phyloP scores from a whole-genome alignment of 2,113 vertebrate species.

The Dromiciops gliroides region DNA sequence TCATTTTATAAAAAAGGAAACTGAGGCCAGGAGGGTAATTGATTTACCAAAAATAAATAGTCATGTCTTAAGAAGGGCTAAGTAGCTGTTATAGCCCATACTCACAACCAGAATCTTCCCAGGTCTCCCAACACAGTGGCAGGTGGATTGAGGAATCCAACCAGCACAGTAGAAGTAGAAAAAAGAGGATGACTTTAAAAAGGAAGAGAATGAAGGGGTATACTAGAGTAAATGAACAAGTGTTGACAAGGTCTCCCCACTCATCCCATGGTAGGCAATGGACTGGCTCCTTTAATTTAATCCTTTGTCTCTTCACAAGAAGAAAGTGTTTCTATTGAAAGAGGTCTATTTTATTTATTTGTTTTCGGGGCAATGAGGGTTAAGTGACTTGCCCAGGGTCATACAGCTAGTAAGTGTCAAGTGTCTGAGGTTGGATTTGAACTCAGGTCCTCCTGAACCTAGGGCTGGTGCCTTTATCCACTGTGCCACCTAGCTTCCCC shows the following conservation, averaged over 20 bases:
- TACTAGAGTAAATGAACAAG: not conserved
- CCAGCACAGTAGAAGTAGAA: not conserved
- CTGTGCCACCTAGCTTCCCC: no score
- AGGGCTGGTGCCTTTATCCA: no score
- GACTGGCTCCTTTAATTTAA: not conserved
- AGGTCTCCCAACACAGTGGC: not conserved
- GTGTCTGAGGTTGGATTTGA: no score
- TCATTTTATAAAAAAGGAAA: not conserved
- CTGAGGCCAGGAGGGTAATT: not conserved
- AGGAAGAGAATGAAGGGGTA: not conserved
- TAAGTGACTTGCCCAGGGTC: no score
- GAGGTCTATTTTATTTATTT: not conserved
- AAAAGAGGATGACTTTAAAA: not conserved
- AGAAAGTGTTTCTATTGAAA: not conserved
- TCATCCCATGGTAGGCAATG: not conserved
- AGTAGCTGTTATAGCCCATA: not conserved
- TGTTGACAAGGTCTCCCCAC: not conserved
- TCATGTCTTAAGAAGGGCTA: not conserved
- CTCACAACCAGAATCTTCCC: not conserved
- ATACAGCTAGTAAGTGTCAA: no score
- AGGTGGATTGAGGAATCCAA: not conserved
- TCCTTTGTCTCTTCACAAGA: not conserved
- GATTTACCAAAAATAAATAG: not conserved
- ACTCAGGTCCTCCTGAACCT: no score
- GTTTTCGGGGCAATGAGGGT: no score